These are phyloP conservation scores for Callaeas wilsoni DNA, from an alignment of 2,113 vertebrate species.

Conservation along the genomic window DNA sequence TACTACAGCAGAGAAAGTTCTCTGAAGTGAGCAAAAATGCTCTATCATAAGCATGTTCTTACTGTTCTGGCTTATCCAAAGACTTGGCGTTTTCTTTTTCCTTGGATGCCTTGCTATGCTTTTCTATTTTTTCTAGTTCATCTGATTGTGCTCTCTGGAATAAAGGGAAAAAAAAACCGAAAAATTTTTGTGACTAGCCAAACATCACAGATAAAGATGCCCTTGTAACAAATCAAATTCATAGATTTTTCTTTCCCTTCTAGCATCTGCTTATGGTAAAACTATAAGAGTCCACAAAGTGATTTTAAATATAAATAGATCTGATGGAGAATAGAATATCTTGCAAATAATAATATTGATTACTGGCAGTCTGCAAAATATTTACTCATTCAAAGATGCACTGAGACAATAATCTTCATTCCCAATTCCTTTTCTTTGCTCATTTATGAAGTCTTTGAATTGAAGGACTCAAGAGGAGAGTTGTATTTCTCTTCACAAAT, in stretches of 20 bases:
- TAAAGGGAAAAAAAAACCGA: not conserved
- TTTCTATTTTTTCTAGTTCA: constrained; percentile 89
- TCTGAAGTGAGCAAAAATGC: not conserved
- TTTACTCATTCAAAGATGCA: not conserved
- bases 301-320: constrained; percentile 75
- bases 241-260: not conserved
- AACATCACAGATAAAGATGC: not conserved
- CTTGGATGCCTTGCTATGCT: constrained; percentile 84
- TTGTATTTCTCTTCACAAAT: not conserved
- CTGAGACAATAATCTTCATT: not conserved
- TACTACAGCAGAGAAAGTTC: not conserved
- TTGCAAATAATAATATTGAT: constrained; percentile 24
- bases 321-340: constrained; percentile 68
- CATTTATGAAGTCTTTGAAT: not conserved
- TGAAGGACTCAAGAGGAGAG: not conserved
- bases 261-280: not conserved
- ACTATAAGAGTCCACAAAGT: not conserved
- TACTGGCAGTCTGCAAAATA: constrained; percentile 31
- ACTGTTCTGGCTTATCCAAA: constrained; percentile 97
- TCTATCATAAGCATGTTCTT: constrained; percentile 50
- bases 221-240: constrained; percentile 37
- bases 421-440: not conserved
- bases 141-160: constrained; percentile 88
- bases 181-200: not conserved
- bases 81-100: constrained; percentile 85